These are phyloP conservation scores for Brachyhypopomus occidentalis DNA, from an alignment of 2,113 vertebrate genomes.

Conservation along the genomic window DNA sequence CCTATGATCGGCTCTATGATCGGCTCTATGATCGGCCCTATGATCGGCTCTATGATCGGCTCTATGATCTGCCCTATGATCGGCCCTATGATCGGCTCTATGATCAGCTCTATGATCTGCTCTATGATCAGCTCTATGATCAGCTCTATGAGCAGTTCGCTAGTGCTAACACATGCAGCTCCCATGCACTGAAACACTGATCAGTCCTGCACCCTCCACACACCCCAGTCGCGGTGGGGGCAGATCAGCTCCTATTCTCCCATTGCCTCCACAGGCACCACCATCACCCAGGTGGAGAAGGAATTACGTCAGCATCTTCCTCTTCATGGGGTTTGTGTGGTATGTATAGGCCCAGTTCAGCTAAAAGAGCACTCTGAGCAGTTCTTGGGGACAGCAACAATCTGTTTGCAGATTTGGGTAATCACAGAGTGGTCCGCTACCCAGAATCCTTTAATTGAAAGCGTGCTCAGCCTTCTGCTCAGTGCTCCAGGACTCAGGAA, in stretches of 20 bases:
- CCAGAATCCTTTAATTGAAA: too few relatives aligned
- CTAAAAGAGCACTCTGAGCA: too few relatives aligned
- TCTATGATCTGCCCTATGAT: background rate
- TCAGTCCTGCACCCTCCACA: conserved; percentile 18
- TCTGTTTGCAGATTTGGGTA: too few relatives aligned
- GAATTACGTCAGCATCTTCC: too few relatives aligned
- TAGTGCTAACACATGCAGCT: conserved; percentile 63
- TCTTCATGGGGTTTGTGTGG: too few relatives aligned
- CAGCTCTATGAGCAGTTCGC: conserved; percentile 19
- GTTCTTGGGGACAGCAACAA: too few relatives aligned
- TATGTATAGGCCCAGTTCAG: too few relatives aligned
- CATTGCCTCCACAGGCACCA: conserved; percentile 72
- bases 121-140: conserved; percentile 24
- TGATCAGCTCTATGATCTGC: conserved; percentile 30
- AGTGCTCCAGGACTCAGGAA: too few relatives aligned
- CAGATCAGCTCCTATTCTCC: conserved; percentile 53
- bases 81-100: too few relatives aligned
- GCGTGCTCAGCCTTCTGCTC: too few relatives aligned
- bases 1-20: conserved; percentile 5
- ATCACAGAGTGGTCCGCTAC: too few relatives aligned
- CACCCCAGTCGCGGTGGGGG: background rate
- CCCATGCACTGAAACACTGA: conserved; percentile 66
- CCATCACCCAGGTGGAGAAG: background rate
- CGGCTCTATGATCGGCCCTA: conserved; percentile 37
- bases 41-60: conserved; percentile 26